Conservation (phyloP, 2,113 vertebrate species). For the Puntigrus tetrazona region DNA sequence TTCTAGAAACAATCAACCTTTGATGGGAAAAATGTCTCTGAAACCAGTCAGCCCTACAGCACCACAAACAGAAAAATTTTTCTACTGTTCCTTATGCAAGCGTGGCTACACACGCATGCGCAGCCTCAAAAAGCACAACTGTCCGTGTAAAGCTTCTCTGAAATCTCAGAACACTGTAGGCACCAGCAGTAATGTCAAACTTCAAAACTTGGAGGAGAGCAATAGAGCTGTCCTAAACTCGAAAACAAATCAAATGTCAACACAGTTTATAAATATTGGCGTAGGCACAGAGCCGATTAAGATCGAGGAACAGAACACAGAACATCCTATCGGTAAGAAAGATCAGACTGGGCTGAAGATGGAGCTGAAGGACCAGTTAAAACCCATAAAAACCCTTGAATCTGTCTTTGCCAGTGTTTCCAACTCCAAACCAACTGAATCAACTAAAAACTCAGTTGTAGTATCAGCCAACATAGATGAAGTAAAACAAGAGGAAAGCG, state of each 20-base stretch:
- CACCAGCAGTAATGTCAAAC: not conserved
- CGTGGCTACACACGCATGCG: conserved; percentile 74
- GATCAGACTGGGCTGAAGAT: conserved; percentile 11
- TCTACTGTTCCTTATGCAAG: conserved; percentile 73
- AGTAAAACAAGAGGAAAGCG: not conserved
- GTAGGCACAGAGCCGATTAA: conserved; percentile 70
- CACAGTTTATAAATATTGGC: conserved; percentile 49
- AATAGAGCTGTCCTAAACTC: not conserved
- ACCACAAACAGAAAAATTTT: conserved; percentile 55
- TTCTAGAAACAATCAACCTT: conserved; percentile 28
- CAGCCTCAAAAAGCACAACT: conserved; percentile 75
- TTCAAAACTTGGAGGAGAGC: not conserved
- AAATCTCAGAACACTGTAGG: not conserved
- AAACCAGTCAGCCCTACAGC: not conserved
- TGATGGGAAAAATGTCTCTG: conserved; percentile 46
- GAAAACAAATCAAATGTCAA: not conserved
- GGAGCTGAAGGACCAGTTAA: conserved; percentile 52
- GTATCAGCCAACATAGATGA: not conserved
- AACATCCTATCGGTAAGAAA: conserved; percentile 17
- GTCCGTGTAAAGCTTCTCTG: conserved; percentile 56
- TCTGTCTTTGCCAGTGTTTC: conserved; percentile 58
- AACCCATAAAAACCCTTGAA: conserved; percentile 58
- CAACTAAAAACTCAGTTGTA: not conserved
- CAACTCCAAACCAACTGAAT: conserved; percentile 38
- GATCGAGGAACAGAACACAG: conserved; percentile 56